A percentile compares a stretch with the other conserved stretches of the same genome.
Conservation (phyloP, 2,888 invertebrate species). For the Tuberolachnus salignus region DNA sequence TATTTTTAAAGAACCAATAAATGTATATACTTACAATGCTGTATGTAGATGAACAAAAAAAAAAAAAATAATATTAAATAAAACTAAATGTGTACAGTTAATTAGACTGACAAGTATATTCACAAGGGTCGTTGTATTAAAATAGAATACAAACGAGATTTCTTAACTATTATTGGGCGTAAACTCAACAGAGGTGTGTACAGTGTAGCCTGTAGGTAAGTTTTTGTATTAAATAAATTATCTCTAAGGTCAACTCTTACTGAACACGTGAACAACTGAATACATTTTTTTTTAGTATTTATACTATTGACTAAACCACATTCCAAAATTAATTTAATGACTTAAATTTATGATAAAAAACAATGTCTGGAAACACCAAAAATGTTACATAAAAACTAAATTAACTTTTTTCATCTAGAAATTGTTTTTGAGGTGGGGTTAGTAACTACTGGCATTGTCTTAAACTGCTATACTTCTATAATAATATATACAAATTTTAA, state of each 20-base stretch:
- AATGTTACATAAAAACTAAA: background rate
- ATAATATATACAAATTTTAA: too few relatives aligned
- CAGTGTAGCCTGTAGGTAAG: background rate
- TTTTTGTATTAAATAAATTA: background rate
- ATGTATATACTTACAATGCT: too few relatives aligned
- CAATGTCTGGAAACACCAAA: background rate
- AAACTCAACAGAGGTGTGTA: background rate
- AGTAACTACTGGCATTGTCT: too few relatives aligned
- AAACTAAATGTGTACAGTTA: background rate
- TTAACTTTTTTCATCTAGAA: background rate
- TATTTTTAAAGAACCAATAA: too few relatives aligned
- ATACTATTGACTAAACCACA: background rate
- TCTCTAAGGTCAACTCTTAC: constrained; percentile 6
- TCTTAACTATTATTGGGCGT: background rate
- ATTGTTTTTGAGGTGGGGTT: too few relatives aligned
- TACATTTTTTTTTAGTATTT: background rate
- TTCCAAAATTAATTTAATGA: background rate
- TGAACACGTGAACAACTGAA: background rate
- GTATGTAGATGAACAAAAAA: too few relatives aligned
- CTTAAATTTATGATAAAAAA: too few relatives aligned
- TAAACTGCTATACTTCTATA: too few relatives aligned
- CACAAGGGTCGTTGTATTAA: too few relatives aligned
- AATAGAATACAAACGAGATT: background rate
- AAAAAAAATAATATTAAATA: too few relatives aligned
- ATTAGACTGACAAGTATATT: background rate